phyloP scores from a whole-genome alignment of 2,888 invertebrate genomes.

The Cremastinae sp. region DNA sequence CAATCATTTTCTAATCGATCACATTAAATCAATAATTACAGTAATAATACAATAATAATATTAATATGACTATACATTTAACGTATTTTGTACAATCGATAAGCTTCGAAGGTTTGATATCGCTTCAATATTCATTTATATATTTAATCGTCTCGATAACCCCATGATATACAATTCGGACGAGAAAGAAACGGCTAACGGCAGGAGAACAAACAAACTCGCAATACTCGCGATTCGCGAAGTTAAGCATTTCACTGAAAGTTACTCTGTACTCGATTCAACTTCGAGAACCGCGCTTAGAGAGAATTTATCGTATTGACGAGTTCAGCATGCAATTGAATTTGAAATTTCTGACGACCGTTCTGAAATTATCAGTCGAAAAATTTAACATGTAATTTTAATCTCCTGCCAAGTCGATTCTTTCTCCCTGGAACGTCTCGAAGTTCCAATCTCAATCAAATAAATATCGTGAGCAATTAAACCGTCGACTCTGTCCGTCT shows the following conservation, averaged over 20 bases:
- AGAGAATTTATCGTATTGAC: background rate
- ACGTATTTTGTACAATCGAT: constrained; percentile 76
- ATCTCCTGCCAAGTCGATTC: constrained; percentile 44
- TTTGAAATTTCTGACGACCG: background rate
- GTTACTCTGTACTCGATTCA: constrained; percentile 52
- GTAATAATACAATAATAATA: constrained; percentile 69
- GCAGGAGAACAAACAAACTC: constrained; percentile 10
- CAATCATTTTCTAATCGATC: constrained; percentile 69
- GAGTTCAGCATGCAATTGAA: constrained; percentile 16
- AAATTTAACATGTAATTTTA: constrained; percentile 18
- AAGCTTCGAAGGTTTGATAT: constrained; percentile 73
- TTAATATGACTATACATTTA: constrained; percentile 73
- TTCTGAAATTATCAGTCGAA: background rate
- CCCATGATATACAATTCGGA: constrained; percentile 61
- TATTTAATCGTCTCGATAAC: constrained; percentile 58
- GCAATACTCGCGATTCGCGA: constrained; percentile 62
- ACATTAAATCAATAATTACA: constrained; percentile 69
- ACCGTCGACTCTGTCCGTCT: constrained; percentile 56
- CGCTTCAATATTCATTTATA: constrained; percentile 64
- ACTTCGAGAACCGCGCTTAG: constrained; percentile 60
- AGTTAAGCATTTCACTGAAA: constrained; percentile 62
- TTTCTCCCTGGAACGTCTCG: constrained; percentile 49
- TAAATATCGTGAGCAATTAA: constrained; percentile 72
- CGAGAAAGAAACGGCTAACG: constrained; percentile 23
- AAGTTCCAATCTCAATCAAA: constrained; percentile 61